Conservation (phyloP, 23 tunicate species). For the Phallusia fumigata region DNA sequence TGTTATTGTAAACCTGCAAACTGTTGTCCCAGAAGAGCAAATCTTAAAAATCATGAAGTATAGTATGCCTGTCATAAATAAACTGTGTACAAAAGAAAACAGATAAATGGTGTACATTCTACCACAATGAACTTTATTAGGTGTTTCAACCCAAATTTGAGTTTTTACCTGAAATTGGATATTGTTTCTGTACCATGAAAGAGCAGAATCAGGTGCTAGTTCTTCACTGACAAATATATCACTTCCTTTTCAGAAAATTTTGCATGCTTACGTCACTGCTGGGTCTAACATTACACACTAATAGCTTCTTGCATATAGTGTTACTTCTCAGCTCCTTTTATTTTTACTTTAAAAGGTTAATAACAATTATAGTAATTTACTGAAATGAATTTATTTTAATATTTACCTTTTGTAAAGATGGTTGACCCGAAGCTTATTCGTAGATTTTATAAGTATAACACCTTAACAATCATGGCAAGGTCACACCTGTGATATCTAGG, state of each 20-base stretch:
- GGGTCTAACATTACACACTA: constrained; percentile 72
- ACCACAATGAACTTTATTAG: neutral
- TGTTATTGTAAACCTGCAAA: no score
- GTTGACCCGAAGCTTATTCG: no score
- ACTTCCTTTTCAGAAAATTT: constrained; percentile 80
- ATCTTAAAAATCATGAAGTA: no score
- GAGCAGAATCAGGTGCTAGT: constrained; percentile 83
- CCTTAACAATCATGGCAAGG: no score
- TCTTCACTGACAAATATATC: constrained; percentile 97
- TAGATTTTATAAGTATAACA: no score
- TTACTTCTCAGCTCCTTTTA: constrained; percentile 88
- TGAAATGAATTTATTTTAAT: no score
- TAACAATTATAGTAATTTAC: no score
- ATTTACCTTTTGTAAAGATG: no score
- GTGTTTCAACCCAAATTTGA: no score
- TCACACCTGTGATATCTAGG: constrained; percentile 70
- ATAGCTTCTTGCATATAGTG: constrained; percentile 69
- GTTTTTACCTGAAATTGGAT: constrained; percentile 69
- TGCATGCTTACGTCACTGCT: constrained; percentile 55
- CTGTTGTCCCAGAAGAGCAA: no score
- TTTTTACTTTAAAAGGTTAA: constrained; percentile 92
- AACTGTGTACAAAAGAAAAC: no score
- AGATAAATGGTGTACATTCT: neutral
- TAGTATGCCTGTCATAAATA: no score
- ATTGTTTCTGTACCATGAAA: constrained; percentile 58